phyloP scores from a whole-genome alignment of 2,888 invertebrate genomes.

The Sicus ferrugineus region DNA sequence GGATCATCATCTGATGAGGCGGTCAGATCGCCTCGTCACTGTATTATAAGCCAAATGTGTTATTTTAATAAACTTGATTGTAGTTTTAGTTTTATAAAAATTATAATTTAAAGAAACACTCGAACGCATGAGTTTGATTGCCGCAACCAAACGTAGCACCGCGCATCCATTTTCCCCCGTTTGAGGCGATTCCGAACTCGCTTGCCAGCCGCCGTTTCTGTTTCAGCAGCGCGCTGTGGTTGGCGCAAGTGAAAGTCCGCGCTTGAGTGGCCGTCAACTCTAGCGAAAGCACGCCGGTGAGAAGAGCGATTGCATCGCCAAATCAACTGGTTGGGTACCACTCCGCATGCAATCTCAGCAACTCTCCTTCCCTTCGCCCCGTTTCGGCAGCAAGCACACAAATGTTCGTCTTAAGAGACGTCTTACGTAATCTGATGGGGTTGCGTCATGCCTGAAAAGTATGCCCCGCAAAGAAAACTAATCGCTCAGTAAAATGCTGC shows the following conservation, averaged over 20 bases:
- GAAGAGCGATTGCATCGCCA: too few relatives aligned
- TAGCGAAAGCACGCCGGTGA: neutral
- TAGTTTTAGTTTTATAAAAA: constrained; percentile 46
- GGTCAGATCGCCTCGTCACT: constrained; percentile 41
- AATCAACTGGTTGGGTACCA: neutral
- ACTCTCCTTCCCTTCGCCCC: neutral
- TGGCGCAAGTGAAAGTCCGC: constrained; percentile 4
- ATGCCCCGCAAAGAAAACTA: constrained; percentile 12
- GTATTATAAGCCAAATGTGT: constrained; percentile 64
- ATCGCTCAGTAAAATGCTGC: constrained; percentile 12
- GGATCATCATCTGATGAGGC: constrained; percentile 43
- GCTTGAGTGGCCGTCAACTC: neutral
- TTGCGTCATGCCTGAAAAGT: constrained; percentile 19
- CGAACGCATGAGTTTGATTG: neutral
- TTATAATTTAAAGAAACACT: constrained; percentile 56
- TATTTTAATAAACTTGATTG: constrained; percentile 52
- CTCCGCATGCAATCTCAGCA: neutral
- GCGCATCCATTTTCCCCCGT: neutral
- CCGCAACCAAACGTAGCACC: neutral
- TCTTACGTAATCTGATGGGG: neutral
- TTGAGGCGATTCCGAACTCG: neutral
- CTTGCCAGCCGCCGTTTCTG: neutral
- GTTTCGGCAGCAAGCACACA: neutral
- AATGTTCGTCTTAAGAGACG: too few relatives aligned
- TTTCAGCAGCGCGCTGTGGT: neutral